Evolutionary conservation across 1,140 invertebrate genomes (phyloP), one percentile per base, ranked within the genome.

Genomic region (Zaprionus nigranus): DNA sequence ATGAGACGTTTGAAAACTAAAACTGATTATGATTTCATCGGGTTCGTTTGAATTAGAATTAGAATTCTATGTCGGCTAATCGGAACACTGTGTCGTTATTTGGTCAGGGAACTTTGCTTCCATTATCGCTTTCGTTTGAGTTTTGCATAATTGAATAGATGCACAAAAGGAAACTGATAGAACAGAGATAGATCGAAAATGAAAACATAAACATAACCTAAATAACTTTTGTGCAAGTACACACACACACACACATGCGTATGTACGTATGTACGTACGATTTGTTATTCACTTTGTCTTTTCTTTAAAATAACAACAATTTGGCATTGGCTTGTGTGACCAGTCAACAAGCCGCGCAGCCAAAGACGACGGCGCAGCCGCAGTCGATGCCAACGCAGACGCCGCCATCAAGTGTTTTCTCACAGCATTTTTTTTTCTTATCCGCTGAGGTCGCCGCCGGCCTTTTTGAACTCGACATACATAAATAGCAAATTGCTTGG

Each of bases 391-490:
- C 11, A 15, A 4, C 24, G 24, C 24, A 26, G 58, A 36, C 38
- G 26, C 34, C 49, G 43, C 43, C 11, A 26, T 62, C 43, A 15
- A 49, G 43, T 63, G 26, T 63, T 65, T 53, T 65, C n/a, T 65
- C 22, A 17, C 20, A 68, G 46, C 46, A 61, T 53, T 58, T 53
- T 73, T 73, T 22, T 57, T 46, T 56, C 9, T 34, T 5, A 3
- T 15, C 17, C 38, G 30, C 43, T 59, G 38, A 59, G 54, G 58
- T 49, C 65, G 40, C 65, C 66, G 59, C n/a, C 59, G 72, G 72
- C 72, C 51, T 75, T 69, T 69, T 75, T 71, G 60, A 75, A 75
- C 73, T 71, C 73, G 56, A 59, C 73, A 71, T 36, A 75, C 13
- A 73, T 67, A 73, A 60, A 73, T 24, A 58, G 56, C 43, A 24